Percentiles rank a stretch among this genome's conserved stretches.
Conservation (phyloP, 2,888 invertebrate species). For the Pandemis heparana region DNA sequence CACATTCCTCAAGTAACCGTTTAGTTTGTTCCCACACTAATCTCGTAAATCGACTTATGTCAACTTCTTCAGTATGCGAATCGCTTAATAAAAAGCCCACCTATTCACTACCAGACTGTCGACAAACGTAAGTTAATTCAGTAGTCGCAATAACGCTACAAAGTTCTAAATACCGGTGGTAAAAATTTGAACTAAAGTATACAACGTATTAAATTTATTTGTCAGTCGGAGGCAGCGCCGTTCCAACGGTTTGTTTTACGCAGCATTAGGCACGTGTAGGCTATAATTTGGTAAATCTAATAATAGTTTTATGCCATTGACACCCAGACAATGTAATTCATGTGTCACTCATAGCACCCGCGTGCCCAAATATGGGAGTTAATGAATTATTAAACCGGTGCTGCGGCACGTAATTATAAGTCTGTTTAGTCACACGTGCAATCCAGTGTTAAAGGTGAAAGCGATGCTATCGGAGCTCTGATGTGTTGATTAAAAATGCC, state of each 20-base stretch:
- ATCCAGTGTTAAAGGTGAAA: constrained; percentile 24
- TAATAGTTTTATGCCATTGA: constrained; percentile 44
- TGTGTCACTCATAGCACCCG: constrained; percentile 68
- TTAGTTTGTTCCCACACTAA: not conserved
- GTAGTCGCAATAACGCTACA: not conserved
- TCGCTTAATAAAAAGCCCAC: constrained; percentile 11
- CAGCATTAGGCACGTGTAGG: constrained; percentile 8
- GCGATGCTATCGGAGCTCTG: constrained; percentile 15
- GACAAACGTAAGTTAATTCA: not conserved
- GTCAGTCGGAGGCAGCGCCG: not conserved
- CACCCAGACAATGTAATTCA: constrained; percentile 55
- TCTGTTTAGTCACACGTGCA: not conserved
- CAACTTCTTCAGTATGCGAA: not conserved
- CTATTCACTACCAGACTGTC: constrained; percentile 18
- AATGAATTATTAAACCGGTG: constrained; percentile 62
- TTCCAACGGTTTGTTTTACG: not conserved
- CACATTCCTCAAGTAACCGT: not conserved
- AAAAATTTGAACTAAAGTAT: not conserved
- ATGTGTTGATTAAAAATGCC: constrained; percentile 3
- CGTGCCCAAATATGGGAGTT: constrained; percentile 60
- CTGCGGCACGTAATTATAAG: constrained; percentile 45
- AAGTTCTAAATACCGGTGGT: not conserved
- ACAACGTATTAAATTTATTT: not conserved
- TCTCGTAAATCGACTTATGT: not conserved
- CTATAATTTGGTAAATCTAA: constrained; percentile 32